Evolutionary conservation across 2,797 vertebrate species (phyloP).

Genomic region (Sebastes trivittatus): DNA sequence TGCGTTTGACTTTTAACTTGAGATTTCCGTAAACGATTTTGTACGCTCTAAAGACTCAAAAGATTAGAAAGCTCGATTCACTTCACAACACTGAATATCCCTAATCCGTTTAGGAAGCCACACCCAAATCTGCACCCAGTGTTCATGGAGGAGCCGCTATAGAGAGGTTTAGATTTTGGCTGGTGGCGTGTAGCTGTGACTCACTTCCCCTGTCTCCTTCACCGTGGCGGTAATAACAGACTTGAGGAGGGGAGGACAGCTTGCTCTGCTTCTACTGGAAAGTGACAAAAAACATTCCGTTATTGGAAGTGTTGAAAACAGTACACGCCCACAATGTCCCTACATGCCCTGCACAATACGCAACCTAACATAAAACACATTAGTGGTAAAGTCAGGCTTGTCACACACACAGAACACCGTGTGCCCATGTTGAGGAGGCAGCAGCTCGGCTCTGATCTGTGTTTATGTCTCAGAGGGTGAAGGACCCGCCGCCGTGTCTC

Average conservation of each 20-base stretch:
- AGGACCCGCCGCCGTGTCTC: neutral
- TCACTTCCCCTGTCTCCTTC: conserved; percentile 56
- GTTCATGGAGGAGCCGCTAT: neutral
- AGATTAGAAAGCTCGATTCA: conserved; percentile 6
- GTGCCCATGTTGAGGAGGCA: neutral
- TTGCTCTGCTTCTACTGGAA: neutral
- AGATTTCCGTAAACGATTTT: conserved; percentile 18
- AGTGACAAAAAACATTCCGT: conserved; percentile 4
- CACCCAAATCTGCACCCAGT: conserved; percentile 32
- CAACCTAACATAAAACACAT: neutral
- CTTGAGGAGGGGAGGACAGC: neutral
- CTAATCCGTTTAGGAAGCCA: conserved; percentile 47
- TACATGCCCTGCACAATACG: conserved; percentile 13
- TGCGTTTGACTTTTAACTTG: neutral
- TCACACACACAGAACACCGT: neutral
- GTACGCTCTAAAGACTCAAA: neutral
- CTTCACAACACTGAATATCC: neutral
- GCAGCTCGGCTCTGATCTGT: neutral
- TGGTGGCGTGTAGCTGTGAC: conserved; percentile 37
- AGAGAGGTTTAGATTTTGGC: conserved; percentile 21
- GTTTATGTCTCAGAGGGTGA: conserved; percentile 6
- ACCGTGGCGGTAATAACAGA: conserved; percentile 22
- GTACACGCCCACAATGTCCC: conserved; percentile 21
- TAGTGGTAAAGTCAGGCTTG: neutral
- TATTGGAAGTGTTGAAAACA: conserved; percentile 6